Evolutionary conservation across 2,888 invertebrate species (phyloP), one percentile per base, ranked within the genome.

Genomic region (Acanthosepion pharaonis): DNA sequence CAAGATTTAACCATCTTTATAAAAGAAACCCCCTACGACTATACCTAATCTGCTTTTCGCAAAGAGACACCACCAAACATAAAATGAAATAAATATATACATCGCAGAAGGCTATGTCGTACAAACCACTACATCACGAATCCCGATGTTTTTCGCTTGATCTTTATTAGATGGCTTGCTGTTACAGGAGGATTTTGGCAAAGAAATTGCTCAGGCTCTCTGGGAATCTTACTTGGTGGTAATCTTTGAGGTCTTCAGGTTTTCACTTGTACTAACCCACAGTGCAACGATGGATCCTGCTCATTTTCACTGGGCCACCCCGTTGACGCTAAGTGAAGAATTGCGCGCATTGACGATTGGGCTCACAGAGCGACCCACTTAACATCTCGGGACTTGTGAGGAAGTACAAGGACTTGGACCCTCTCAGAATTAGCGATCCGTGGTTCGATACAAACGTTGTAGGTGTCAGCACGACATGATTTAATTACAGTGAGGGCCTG

Each of bases 231-330:
- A 15, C 78, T 78, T 78, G 78, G 78, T 78, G 78, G 78, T 78
- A 78, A 78, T n/a, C 78, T 78, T 78, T 78, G n/a, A 78, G 78
- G n/a, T 78, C 78, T 78, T 33, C 78, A 15, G 78, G 78, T n/a
- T 78, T 78, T 78, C 78, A 78, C 78, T 78, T 78, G n/a, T 33
- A 78, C n/a, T 78, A n/a, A 78, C 33, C 78, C 78, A n/a, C 78
- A 78, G 78, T n/a, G 78, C 78, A 9, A n/a, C 15, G 78, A 5
- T 11, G n/a, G n/a, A 11, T n/a, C 33, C 33, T 78, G 78, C 78
- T 78, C 78, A 78, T 78, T 78, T 78, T 33, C 33, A 15, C 15
- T n/a, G 4, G n/a, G 78, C n/a, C 78, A 15, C 78, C 78, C 78
- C n/a, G 78, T n/a, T n/a, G 78, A n/a, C 18, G 78, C n/a, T 78